Percentiles rank a stretch among this genome's conserved stretches.
These are phyloP conservation scores for Ricordea florida DNA, from an alignment of 92 coral and sea anemone genomes.

Conservation along the genomic window DNA sequence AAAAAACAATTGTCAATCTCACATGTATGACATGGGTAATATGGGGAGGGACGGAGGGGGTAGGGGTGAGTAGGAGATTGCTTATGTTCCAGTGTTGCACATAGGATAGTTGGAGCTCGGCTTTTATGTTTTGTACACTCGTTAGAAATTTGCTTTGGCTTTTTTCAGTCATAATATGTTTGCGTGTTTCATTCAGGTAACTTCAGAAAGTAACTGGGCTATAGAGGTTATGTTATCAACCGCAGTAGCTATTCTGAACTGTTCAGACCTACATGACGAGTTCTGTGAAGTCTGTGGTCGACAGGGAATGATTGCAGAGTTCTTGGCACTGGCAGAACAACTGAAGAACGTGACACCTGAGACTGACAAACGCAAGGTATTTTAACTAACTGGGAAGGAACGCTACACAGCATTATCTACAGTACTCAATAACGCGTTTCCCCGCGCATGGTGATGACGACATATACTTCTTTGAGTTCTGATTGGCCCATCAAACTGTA, in stretches of 20 bases:
- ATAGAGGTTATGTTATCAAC: conserved; percentile 40
- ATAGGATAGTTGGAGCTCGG: no score
- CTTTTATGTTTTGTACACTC: no score
- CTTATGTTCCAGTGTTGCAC: no score
- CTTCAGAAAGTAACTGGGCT: conserved; percentile 25
- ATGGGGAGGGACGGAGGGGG: no score
- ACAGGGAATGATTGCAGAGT: conserved; percentile 32
- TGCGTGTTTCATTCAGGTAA: background rate
- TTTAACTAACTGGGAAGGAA: background rate
- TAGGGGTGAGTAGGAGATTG: no score
- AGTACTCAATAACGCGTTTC: no score
- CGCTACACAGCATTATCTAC: background rate
- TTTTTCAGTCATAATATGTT: background rate
- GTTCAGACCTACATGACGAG: conserved; percentile 52
- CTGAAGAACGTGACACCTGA: conserved; percentile 49
- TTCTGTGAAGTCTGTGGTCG: conserved; percentile 57
- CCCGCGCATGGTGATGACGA: no score
- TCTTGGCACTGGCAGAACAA: conserved; percentile 32
- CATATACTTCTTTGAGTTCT: no score
- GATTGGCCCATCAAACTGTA: no score
- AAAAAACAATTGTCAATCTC: no score
- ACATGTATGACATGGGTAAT: no score
- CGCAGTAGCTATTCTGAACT: conserved; percentile 35
- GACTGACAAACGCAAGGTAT: conserved; percentile 42
- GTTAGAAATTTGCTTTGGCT: background rate